Percentiles rank a stretch among this genome's conserved stretches.
These are phyloP conservation scores for Lithophane semibrunnea DNA, from an alignment of 2,888 invertebrate species.

Conservation along the genomic window DNA sequence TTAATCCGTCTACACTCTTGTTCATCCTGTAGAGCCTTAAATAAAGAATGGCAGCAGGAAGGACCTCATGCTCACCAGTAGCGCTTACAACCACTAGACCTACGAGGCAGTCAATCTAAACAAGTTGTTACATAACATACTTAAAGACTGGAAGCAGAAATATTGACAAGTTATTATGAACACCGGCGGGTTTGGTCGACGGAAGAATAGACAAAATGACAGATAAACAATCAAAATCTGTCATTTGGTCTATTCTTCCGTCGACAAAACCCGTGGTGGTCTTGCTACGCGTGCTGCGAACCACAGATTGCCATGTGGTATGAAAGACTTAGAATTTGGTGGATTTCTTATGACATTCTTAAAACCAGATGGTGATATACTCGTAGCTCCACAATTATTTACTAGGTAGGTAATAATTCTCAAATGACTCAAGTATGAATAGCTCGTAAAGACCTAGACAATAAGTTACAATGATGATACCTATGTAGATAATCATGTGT, in stretches of 20 bases:
- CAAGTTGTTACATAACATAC: conserved; percentile 8
- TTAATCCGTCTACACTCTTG: conserved; percentile 13
- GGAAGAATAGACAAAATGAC: too few species aligned
- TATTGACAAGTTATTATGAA: not conserved
- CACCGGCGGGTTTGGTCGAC: too few species aligned
- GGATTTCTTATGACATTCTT: not conserved
- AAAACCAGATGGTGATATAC: not conserved
- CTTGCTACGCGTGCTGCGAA: not conserved
- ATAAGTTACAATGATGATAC: conserved; percentile 6
- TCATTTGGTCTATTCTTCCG: too few species aligned
- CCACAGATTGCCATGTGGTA: not conserved
- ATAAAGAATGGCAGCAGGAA: conserved; percentile 20
- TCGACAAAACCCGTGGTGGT: too few species aligned
- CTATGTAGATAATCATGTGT: conserved; percentile 15
- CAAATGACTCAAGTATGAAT: conserved; percentile 3
- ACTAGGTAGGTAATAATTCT: not conserved
- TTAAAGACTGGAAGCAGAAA: not conserved
- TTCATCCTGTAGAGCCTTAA: not conserved
- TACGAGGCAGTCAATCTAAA: not conserved
- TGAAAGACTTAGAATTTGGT: not conserved
- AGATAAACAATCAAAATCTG: too few species aligned
- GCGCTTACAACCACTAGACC: too few species aligned
- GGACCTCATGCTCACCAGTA: too few species aligned
- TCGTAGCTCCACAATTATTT: not conserved
- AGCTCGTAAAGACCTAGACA: conserved; percentile 6